Evolutionary conservation across 2,888 invertebrate species (phyloP).

Genomic region (Apomyelois bistriatella): DNA sequence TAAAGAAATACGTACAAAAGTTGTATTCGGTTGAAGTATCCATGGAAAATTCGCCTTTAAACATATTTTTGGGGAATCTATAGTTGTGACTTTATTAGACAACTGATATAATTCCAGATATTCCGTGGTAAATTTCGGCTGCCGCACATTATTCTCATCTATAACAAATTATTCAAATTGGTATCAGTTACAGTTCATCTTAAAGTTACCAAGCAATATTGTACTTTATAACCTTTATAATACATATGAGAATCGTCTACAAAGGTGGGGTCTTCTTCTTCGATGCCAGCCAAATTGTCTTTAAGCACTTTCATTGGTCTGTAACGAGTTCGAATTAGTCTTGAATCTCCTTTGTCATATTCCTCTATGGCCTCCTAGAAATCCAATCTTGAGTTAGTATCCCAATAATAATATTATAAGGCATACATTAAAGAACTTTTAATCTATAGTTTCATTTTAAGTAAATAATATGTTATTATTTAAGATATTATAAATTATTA

Average conservation of each 20-base stretch:
- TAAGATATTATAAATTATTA: no score
- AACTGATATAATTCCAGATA: slow-evolving; percentile 62
- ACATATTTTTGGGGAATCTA: slow-evolving; percentile 60
- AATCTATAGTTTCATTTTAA: no score
- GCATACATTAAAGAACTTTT: no score
- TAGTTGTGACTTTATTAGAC: slow-evolving; percentile 61
- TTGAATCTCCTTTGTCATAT: slow-evolving; percentile 63
- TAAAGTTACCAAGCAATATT: slow-evolving; percentile 12
- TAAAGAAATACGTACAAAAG: slow-evolving; percentile 48
- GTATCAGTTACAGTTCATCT: slow-evolving; percentile 3
- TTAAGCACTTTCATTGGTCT: slow-evolving; percentile 72
- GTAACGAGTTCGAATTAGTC: slow-evolving; percentile 67
- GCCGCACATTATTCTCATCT: slow-evolving; percentile 62
- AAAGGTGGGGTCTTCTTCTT: slow-evolving; percentile 65
- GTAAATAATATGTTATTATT: no score
- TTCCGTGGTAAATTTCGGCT: slow-evolving; percentile 59
- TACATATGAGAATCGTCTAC: slow-evolving; percentile 70
- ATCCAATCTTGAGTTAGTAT: slow-evolving; percentile 11
- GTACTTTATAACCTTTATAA: slow-evolving; percentile 54
- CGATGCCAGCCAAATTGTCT: slow-evolving; percentile 59
- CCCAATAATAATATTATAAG: no score
- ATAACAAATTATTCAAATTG: slow-evolving; percentile 25
- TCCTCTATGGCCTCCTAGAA: slow-evolving; percentile 58
- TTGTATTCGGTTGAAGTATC: slow-evolving; percentile 70
- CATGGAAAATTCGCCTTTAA: slow-evolving; percentile 67